Base-by-base conservation (phyloP, 1,140 invertebrate genomes). In the Philaenus spumarius region DNA sequence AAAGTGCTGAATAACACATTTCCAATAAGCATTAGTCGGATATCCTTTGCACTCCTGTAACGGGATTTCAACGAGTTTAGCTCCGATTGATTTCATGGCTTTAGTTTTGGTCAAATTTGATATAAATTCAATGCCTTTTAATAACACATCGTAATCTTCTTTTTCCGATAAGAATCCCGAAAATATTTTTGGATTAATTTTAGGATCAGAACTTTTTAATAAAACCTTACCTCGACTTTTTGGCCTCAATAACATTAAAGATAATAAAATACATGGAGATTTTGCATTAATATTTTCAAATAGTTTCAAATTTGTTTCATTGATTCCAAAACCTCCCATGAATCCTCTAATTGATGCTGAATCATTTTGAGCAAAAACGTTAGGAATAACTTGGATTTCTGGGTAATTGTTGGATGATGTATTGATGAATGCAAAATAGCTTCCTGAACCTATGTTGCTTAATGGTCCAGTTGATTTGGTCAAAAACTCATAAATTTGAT, bases 1-100 rank as follows among this genome's bases (percentile, higher is more conserved):
- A 43, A 90, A 85, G 19, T 88, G 88, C 17, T 89, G 74, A 11
- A 90, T 86, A 65, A 89, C 84, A 67, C 91, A 94, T 65, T 90
- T 89, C 76, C 89, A 84, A 65, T 93, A 94, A 2, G 79, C 78
- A 60, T 93, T 88, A 1, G 82, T 82, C 14, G 79, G 81, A 67
- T 90, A 89, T 61, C 78, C 77, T 59, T 79, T 82, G 68, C 90
- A 94, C 15, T 87, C 89, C 0, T 87, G 87, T 60, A 91, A 70
- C 2, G 85, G 82, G 5, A 80, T 78, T 24, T 69, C 59, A 67
- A 85, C 82, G 35, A 88, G 68, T 59, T 73, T 67, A 5, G 82
- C 82, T 11, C 62, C 55, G 12, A 68, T n/a, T 19, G 62, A 35
- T 23, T 35, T 48, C 43, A 59, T 51, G 19, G 56, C 20, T 17